These are phyloP conservation scores for Diabrotica virgifera DNA, from an alignment of 1,140 invertebrate genomes.

Conservation along the genomic window DNA sequence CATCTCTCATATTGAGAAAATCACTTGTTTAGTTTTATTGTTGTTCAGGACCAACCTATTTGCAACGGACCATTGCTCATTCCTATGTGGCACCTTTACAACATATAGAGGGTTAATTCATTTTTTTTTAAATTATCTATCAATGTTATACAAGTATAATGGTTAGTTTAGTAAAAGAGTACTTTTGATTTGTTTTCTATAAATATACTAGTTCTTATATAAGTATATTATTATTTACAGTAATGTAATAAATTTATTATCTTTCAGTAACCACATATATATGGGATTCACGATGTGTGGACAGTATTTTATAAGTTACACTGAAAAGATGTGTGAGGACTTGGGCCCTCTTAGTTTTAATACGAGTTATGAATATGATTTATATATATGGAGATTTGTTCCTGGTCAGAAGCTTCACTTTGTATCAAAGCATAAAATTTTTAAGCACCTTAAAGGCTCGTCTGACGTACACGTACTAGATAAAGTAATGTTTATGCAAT, in stretches of 20 bases:
- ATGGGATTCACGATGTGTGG: conserved; percentile 92
- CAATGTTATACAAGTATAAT: too few species aligned
- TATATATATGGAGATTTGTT: conserved; percentile 45
- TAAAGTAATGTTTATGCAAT: conserved; percentile 46
- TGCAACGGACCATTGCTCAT: too few species aligned
- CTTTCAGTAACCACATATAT: conserved; percentile 70
- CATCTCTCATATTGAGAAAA: too few species aligned
- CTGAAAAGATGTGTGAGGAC: conserved; percentile 30
- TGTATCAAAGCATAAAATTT: conserved; percentile 44
- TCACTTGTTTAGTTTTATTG: too few species aligned
- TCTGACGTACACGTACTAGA: conserved; percentile 35
- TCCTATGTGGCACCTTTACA: too few species aligned
- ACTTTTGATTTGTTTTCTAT: too few species aligned
- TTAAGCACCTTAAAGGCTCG: conserved; percentile 39
- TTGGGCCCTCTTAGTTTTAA: conserved; percentile 24
- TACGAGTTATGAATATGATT: conserved; percentile 40
- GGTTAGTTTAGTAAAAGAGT: too few species aligned
- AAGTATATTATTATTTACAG: conserved; percentile 11
- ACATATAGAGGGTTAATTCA: too few species aligned
- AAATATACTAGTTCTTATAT: conserved; percentile 24
- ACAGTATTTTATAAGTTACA: conserved; percentile 87
- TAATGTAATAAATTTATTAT: conserved; percentile 22
- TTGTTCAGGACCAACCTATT: too few species aligned
- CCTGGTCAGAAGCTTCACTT: conserved; percentile 40
- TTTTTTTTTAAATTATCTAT: too few species aligned